Evolutionary conservation across 92 coral and sea anemone species (phyloP).

Genomic region (Heteractis magnifica): DNA sequence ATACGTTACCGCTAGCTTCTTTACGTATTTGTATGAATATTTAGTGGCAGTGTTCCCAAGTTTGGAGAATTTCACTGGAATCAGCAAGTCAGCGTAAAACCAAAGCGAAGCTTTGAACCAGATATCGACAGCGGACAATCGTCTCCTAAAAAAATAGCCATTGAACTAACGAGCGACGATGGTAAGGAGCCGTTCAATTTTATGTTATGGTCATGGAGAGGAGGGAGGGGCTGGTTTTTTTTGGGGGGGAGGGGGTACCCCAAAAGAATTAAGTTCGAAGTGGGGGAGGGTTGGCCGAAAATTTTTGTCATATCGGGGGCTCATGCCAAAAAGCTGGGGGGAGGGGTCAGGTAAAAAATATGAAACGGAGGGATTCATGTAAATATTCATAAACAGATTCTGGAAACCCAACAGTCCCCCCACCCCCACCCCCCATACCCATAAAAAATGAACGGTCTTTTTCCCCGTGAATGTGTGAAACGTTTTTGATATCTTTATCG

Average conservation of each 20-base stretch:
- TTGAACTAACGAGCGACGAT: constrained; percentile 10
- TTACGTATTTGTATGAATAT: neutral
- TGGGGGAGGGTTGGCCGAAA: no score
- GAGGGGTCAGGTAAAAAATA: no score
- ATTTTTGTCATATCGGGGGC: neutral
- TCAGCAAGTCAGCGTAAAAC: neutral
- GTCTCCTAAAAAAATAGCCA: constrained; percentile 20
- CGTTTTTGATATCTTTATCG: neutral
- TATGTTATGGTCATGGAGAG: neutral
- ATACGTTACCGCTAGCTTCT: neutral
- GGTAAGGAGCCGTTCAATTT: neutral
- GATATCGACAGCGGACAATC: constrained; percentile 4
- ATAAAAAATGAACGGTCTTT: no score
- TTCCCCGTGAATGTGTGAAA: no score
- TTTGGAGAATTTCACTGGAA: constrained; percentile 14
- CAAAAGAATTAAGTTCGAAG: no score
- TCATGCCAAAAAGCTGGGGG: no score
- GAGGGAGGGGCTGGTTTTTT: no score
- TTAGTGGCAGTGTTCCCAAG: neutral
- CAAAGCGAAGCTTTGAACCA: neutral
- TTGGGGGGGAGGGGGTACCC: no score
- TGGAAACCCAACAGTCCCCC: no score
- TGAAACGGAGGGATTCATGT: no score
- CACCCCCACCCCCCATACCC: no score
- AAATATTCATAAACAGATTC: no score